Evolutionary conservation across 1,140 invertebrate species (phyloP).

Genomic region (Eurosta solidaginis): DNA sequence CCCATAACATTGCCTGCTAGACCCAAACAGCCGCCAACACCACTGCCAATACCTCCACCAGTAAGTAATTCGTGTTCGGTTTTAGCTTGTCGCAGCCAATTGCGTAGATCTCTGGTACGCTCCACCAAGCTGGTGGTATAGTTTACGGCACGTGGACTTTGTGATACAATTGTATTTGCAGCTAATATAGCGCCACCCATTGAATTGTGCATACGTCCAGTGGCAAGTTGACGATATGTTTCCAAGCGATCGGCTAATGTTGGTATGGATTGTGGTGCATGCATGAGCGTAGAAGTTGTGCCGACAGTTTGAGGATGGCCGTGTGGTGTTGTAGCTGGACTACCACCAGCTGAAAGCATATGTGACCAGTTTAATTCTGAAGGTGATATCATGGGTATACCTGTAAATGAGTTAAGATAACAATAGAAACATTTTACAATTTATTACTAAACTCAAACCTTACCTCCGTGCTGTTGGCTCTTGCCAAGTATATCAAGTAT

Average conservation of each 20-base stretch:
- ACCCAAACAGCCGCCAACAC: neutral
- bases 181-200: constrained; percentile 51
- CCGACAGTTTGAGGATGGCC: constrained; percentile 26
- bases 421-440: neutral
- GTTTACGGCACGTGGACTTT: constrained; percentile 59
- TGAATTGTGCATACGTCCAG: constrained; percentile 50
- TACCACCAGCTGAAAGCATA: constrained; percentile 46
- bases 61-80: constrained; percentile 52
- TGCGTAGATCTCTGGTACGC: constrained; percentile 68
- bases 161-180: constrained; percentile 61
- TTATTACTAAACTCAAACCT: neutral
- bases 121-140: constrained; percentile 67
- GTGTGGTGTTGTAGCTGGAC: constrained; percentile 5
- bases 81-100: constrained; percentile 64
- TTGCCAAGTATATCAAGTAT: constrained; percentile 72
- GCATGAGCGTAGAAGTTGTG: constrained; percentile 33
- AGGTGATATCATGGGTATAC: constrained; percentile 64
- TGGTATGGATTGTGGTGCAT: constrained; percentile 62
- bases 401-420: neutral
- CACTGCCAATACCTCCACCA: neutral
- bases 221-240: constrained; percentile 61
- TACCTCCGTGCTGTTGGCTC: constrained; percentile 58
- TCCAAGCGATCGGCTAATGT: constrained; percentile 62
- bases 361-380: constrained; percentile 67
- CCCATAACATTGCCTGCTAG: neutral